Evolutionary conservation across 2,113 vertebrate species (phyloP).

Genomic region (Donacobius atricapilla): DNA sequence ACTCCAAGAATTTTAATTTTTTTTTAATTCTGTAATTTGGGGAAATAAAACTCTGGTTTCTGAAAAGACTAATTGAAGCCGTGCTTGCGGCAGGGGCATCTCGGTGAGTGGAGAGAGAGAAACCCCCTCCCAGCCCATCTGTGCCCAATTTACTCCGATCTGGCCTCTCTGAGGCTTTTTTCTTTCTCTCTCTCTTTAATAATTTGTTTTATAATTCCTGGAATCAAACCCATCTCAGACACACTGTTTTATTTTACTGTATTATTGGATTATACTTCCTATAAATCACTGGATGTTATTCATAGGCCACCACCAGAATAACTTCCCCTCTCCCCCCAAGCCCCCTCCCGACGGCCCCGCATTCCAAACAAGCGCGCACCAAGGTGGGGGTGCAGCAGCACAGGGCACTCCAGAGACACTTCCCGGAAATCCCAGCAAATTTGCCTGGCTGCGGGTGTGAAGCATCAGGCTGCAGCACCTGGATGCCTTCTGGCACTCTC

Average conservation of each 20-base stretch:
- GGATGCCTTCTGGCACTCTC: slow-evolving; percentile 56
- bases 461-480: slow-evolving; percentile 44
- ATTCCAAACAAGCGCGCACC: slow-evolving; percentile 23
- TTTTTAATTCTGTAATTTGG: slow-evolving; percentile 72
- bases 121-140: slow-evolving; percentile 81
- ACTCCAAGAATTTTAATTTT: slow-evolving; percentile 73
- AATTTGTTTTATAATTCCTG: slow-evolving; percentile 97
- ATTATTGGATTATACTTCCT: slow-evolving; percentile 99
- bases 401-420: slow-evolving; percentile 87
- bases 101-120: slow-evolving; percentile 57
- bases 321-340: slow-evolving; percentile 77
- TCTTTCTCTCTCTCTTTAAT: slow-evolving; percentile 63
- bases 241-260: slow-evolving; percentile 92
- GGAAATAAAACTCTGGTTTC: slow-evolving; percentile 72
- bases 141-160: slow-evolving; percentile 92
- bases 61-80: slow-evolving; percentile 75
- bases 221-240: slow-evolving; percentile 92
- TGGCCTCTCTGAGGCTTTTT: slow-evolving; percentile 67
- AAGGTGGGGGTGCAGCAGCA: slow-evolving; percentile 82
- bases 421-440: slow-evolving; percentile 66
- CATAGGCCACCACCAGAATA: slow-evolving; percentile 83
- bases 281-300: slow-evolving; percentile 99
- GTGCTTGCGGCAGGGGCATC: slow-evolving; percentile 74
- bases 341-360: slow-evolving; percentile 69
- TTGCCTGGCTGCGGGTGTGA: slow-evolving; percentile 51